A percentile compares a stretch with the other conserved stretches of the same genome.
phyloP scores from a whole-genome alignment of 2,797 vertebrate species.

The Enteromius thamalakanensis region DNA sequence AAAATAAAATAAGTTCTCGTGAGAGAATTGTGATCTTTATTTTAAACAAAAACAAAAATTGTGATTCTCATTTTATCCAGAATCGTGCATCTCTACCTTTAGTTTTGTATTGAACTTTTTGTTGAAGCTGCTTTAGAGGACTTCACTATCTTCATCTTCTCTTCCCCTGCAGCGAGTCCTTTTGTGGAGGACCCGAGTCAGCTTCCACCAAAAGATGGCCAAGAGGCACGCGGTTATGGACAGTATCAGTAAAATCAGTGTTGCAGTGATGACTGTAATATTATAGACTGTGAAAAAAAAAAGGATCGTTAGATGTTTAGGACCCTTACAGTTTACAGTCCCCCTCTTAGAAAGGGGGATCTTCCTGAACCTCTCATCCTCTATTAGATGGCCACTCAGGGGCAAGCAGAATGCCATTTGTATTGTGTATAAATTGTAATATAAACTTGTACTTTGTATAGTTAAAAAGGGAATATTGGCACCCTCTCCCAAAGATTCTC shows the following conservation, averaged over 20 bases:
- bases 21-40: too few relatives aligned
- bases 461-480: slow-evolving; percentile 19
- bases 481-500: slow-evolving; percentile 7
- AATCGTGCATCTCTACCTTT: too few relatives aligned
- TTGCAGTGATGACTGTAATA: slow-evolving; percentile 32
- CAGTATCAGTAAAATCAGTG: slow-evolving; percentile 73
- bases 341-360: slow-evolving; percentile 23
- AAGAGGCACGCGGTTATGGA: slow-evolving; percentile 67
- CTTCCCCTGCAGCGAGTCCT: slow-evolving; percentile 73
- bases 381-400: slow-evolving; percentile 68
- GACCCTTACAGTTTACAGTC: slow-evolving; percentile 42
- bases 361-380: slow-evolving; percentile 16
- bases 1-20: too few relatives aligned
- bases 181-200: slow-evolving; percentile 85
- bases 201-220: slow-evolving; percentile 77
- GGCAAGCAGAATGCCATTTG: slow-evolving; percentile 45
- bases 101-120: background rate
- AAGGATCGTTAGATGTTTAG: slow-evolving; percentile 15
- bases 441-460: slow-evolving; percentile 36
- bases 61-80: too few relatives aligned
- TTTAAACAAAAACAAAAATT: too few relatives aligned
- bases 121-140: background rate
- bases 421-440: slow-evolving; percentile 54
- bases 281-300: slow-evolving; percentile 50
- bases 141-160: slow-evolving; percentile 14